Base-by-base conservation (phyloP, 2,113 vertebrate species). In the Serilophus lunatus region DNA sequence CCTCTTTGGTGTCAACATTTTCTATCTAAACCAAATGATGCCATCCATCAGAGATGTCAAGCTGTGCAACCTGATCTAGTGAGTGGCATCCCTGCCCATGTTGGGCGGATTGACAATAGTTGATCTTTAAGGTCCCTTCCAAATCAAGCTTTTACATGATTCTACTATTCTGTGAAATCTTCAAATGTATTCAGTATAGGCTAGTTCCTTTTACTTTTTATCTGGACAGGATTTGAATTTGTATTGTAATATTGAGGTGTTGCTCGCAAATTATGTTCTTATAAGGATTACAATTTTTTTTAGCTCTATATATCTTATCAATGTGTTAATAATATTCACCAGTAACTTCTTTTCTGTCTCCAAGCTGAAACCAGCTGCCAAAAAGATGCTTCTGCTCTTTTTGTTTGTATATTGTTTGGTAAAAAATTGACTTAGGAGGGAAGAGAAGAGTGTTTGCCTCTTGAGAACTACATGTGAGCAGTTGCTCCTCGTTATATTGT, bases 21-120 rank as follows among this genome's bases (percentile, higher is more conserved):
- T 53, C 7, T 70, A 26, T 29, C 28, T 49, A 57, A 82, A 79
- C 11, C 2, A 0, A 63, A 18, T 44, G 29, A 28, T 64, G 13
- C 22, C 42, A 49, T 42, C 20, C 35, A 42, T 44, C 20, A 80
- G 57, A 42, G 40, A 35, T 49, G 11, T 11, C 25, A 23, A 5
- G 4, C 31, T 72, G 35, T 72, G 9, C 11, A 26, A 31, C 18
- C 12, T 70, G 28, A 47, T 40, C 24, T 54, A 19, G 40, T 36
- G 29, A 9, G 4, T 70, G 16, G 13, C 17, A 31, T 33, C 20
- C 7, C 18, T 47, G 10, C 18, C 23, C 18, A 40, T 35, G 51
- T 25, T 10, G 20, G 24, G 1, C 7, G 9, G 4, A 1, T 26
- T 51, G 22, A n/a, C 69, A 33, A 6, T 45, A 12, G 12, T 16